Evolutionary conservation across 2,797 vertebrate species (phyloP).

Genomic region (Enteromius unitaeniatus): DNA sequence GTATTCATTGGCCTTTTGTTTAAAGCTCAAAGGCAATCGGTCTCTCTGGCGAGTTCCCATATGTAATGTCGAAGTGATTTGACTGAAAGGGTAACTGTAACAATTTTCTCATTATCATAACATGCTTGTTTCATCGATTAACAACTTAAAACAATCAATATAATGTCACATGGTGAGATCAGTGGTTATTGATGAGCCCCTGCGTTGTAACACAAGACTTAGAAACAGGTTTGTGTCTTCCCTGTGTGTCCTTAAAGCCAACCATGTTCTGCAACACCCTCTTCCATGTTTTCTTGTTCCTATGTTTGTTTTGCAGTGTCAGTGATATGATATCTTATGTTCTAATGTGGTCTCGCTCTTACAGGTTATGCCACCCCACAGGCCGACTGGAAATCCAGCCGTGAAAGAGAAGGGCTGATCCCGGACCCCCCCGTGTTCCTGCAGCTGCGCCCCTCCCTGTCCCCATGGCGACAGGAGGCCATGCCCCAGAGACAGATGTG

Average conservation of each 20-base stretch:
- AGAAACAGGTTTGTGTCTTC: not conserved
- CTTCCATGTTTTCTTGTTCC: not conserved
- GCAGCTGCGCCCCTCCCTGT: conserved; percentile 62
- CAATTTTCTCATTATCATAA: not conserved
- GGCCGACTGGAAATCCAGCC: conserved; percentile 77
- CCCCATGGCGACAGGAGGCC: conserved; percentile 83
- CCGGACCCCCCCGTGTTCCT: conserved; percentile 61
- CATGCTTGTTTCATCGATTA: not conserved
- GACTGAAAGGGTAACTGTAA: not conserved
- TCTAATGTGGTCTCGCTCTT: not conserved
- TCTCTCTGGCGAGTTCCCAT: too few relatives aligned
- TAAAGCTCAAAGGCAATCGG: too few relatives aligned
- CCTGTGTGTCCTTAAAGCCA: not conserved
- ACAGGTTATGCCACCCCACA: conserved; percentile 83
- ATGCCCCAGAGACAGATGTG: conserved; percentile 78
- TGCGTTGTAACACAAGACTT: not conserved
- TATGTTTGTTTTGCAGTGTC: not conserved
- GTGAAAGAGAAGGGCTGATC: conserved; percentile 86
- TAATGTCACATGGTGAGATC: not conserved
- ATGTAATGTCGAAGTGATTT: too few relatives aligned
- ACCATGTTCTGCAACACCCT: not conserved
- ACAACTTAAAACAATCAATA: not conserved
- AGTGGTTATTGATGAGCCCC: not conserved
- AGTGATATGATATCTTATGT: not conserved
- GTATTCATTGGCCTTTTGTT: too few relatives aligned